Evolutionary conservation across 2,797 vertebrate genomes (phyloP), one percentile per base, ranked within the genome.

Genomic region (Eremophila alpestris): DNA sequence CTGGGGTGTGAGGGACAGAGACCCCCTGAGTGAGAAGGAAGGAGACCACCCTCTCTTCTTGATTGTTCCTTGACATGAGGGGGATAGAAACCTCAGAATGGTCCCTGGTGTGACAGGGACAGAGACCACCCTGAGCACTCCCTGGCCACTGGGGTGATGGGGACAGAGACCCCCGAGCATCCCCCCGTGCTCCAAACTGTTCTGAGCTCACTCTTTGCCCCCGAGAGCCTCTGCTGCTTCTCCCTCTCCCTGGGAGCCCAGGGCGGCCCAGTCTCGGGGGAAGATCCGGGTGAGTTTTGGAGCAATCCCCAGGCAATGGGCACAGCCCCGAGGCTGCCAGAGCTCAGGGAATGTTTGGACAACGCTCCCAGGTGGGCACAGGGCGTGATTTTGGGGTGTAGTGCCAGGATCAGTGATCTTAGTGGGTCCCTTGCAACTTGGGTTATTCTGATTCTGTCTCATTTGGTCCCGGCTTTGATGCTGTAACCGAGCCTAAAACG

Each of bases 231-330:
- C 34, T 16, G 40, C 11, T 16, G 45, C 23, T 49, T 49, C 10
- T 73, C 40, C 18, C n/a, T 4, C 1, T 30, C 34, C 24, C 40
- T 19, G n/a, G 30, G 18, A 23, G n/a, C n/a, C 26, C 49, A 18
- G 27, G 34, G 54, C 59, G 55, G 41, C 60, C n/a, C 0, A 0
- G 6, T 5, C 9, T 7, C 5, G 1, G 51, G 41, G 36, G 60
- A 24, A 26, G 43, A 9, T 54, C 13, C 1, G 1, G 32, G 27
- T 5, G 19, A 23, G 8, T 2, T 83, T 58, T 16, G 68, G 34
- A 43, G 52, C 3, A 2, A 26, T 45, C 9, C 52, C 36, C 20
- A 13, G 51, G 29, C 48, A 13, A 48, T 5, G 15, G 17, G 41
- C 14, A 3, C 9, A 11, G 84, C 21, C 22, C 13, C 7, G 22